phyloP scores from a whole-genome alignment of 2,113 vertebrate species.

The Procavia capensis region DNA sequence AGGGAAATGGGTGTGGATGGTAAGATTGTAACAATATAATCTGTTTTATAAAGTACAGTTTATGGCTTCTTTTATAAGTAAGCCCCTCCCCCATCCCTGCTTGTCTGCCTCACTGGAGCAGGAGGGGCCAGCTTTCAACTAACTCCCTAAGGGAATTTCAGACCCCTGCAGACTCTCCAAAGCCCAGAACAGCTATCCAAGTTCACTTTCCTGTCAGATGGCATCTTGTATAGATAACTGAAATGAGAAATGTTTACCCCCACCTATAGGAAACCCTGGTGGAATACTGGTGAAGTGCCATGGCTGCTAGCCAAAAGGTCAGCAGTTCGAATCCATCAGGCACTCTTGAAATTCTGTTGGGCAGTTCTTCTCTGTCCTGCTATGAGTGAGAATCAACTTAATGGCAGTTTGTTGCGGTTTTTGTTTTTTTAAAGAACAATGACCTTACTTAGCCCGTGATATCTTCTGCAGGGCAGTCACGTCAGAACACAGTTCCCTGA shows the following conservation, averaged over 20 bases:
- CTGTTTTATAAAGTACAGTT: neutral
- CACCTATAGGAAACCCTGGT: neutral
- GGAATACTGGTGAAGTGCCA: no score
- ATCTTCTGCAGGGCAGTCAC: neutral
- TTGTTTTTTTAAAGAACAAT: no score
- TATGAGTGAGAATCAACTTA: no score
- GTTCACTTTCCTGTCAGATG: slow-evolving; percentile 7
- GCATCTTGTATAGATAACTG: neutral
- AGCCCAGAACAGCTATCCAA: neutral
- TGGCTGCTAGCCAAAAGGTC: no score
- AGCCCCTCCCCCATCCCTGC: neutral
- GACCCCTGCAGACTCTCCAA: neutral
- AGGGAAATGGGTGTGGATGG: neutral
- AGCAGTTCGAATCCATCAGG: no score
- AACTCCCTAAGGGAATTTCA: neutral
- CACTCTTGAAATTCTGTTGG: no score
- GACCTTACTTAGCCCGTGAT: neutral
- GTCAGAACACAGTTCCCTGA: neutral
- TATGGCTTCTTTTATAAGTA: neutral
- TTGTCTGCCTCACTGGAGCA: neutral
- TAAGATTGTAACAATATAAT: neutral
- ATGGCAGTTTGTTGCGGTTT: no score
- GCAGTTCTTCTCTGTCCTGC: no score
- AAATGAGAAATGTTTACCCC: neutral
- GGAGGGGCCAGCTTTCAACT: neutral